Percentiles rank a stretch among this genome's conserved stretches.
These are phyloP conservation scores for Sebastes matsubarae DNA, from an alignment of 2,797 vertebrate genomes.

Conservation along the genomic window DNA sequence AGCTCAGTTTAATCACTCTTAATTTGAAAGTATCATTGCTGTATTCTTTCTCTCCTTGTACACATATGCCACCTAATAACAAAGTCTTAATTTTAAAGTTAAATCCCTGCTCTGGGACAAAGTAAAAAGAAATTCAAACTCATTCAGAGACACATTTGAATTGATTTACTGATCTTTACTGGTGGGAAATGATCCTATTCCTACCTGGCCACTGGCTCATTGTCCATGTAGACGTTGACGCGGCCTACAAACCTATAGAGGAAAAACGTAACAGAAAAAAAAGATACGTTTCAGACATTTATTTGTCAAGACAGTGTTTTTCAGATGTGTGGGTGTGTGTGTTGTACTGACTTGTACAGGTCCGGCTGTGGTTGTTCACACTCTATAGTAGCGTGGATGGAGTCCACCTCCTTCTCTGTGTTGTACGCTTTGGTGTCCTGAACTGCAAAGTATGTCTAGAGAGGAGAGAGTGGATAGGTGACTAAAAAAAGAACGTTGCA, in stretches of 20 bases:
- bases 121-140: not conserved
- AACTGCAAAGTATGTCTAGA: slow-evolving; percentile 93
- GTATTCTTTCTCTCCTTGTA: not conserved
- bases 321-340: not conserved
- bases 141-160: not conserved
- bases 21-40: not conserved
- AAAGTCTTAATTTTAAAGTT: not conserved
- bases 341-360: slow-evolving; percentile 92
- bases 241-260: slow-evolving; percentile 92
- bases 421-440: slow-evolving; percentile 95
- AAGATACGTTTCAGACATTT: not conserved
- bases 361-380: slow-evolving; percentile 98
- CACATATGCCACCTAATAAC: too few relatives aligned
- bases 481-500: not conserved
- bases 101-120: not conserved
- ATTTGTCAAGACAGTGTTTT: not conserved
- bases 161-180: not conserved
- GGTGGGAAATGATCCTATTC: not conserved
- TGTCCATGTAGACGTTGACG: slow-evolving; percentile 93
- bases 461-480: not conserved
- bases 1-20: not conserved
- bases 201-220: slow-evolving; percentile 91
- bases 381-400: slow-evolving; percentile 92
- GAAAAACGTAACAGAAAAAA: not conserved
- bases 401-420: slow-evolving; percentile 88